Base-by-base conservation (phyloP, 2,113 vertebrate species). In the Alces alces region DNA sequence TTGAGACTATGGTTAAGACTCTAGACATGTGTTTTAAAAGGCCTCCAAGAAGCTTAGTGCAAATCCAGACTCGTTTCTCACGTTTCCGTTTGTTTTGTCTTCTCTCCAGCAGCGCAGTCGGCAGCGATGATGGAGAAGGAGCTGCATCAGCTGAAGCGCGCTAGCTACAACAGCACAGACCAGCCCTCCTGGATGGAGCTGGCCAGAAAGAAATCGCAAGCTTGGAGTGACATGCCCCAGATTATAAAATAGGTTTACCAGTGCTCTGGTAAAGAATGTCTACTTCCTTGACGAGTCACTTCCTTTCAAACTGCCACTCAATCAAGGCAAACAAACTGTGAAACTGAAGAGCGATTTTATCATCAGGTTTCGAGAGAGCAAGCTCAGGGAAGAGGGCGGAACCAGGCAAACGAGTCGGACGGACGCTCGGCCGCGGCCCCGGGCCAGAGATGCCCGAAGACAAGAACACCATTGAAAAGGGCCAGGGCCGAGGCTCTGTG, bases 141-240 rank as follows among this genome's bases (percentile, higher is more conserved):
- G 58, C 98, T 99, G 88, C 99, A 98, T 95, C 98, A 97, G 88
- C 76, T 98, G 6, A 99, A 98, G 98, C 98, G 99, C 98, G 97
- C 96, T 98, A 98, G 98, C 98, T 96, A 97, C 13, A 97, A 98
- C 61, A 99, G 98, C 52, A 87, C 98, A 0, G 98, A 98, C 36
- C 99, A 99, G 97, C 99, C 99, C 0, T 99, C 98, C 0, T 99
- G 99, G 99, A 99, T 99, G 99, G 99, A 99, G 95, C 98, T 99
- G 86, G 99, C 99, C 79, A 99, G 99, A 98, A 99, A 99, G 98
- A 99, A 99, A 97, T 99, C 99, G 0, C 99, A 99, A 98, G 99
- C 99, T 43, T 99, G 99, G 99, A 99, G 99, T 73, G 99, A 99
- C 96, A 99, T 99, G 99, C 99, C 99, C 0, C 99, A 97, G 86